Base-by-base conservation (phyloP, 2,888 invertebrate genomes). In the Synanthedon tipuliformis region DNA sequence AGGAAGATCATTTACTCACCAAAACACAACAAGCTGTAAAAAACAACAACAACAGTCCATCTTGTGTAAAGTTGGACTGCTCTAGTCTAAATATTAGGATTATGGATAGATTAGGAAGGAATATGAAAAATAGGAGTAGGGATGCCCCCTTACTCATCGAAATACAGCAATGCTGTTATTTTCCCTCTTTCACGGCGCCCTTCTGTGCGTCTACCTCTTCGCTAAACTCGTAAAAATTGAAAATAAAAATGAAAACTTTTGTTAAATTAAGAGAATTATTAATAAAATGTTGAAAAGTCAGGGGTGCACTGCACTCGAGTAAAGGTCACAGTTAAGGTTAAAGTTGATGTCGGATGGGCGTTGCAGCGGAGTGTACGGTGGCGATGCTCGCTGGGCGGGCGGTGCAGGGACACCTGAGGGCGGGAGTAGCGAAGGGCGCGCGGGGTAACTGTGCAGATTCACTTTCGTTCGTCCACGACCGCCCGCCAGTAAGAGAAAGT, bases 401-500 rank as follows among this genome's bases (percentile, higher is more conserved):
- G 69, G 69, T 63, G 65, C 70, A 54, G 58, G 50, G 51, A 52
- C 54, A 58, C 51, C 53, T 52, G 52, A 16, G 23, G 58, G 59
- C 62, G 60, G 57, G 62, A 58, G 57, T 57, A 61, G 63, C 64
- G 62, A 68, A 63, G 62, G 69, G 69, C 64, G 52, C 40, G 56
- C 59, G 52, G 40, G 51, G 15, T 15, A 50, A 45, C 72, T 69
- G 72, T 83, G 84, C 85, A 85, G 84, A 88, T 86, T 87, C 87
- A 87, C 86, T 87, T 87, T 87, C 87, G 86, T 84, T 81, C 79
- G 80, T 70, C 78, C 75, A 77, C 81, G 75, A 69, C 50, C 53
- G 54, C 53, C 77, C 78, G 84, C 83, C 88, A 88, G 88, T 88
- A 78, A 84, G 88, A 87, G 88, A 88, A 88, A 88, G 88, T 87